These are phyloP conservation scores for Neoascia interrupta DNA, from an alignment of 2,888 invertebrate genomes.

Conservation along the genomic window DNA sequence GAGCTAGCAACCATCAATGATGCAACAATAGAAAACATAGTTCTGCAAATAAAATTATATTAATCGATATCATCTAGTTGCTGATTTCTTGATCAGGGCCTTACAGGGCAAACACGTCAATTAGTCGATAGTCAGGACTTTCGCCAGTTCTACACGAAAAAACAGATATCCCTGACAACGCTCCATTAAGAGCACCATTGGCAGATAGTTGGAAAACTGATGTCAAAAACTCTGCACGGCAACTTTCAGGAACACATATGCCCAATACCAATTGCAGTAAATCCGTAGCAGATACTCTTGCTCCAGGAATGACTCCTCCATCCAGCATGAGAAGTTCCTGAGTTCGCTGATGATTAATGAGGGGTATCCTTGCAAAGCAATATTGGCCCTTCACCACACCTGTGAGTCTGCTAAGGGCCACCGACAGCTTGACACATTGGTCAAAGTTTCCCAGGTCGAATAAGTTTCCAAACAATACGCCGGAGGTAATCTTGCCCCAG, in stretches of 20 bases:
- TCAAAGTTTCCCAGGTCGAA: slow-evolving; percentile 74
- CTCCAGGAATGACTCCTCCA: too few species aligned
- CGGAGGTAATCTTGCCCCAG: slow-evolving; percentile 74
- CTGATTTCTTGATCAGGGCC: slow-evolving; percentile 4
- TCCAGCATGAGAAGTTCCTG: too few species aligned
- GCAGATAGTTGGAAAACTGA: slow-evolving; percentile 21
- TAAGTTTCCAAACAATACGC: slow-evolving; percentile 73
- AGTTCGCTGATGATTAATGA: too few species aligned
- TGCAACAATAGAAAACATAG: slow-evolving; percentile 18
- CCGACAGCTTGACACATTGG: slow-evolving; percentile 71
- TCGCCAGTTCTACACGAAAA: slow-evolving; percentile 12
- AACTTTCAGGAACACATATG: slow-evolving; percentile 49
- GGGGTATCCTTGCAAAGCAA: slow-evolving; percentile 69
- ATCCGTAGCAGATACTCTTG: neutral
- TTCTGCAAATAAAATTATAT: too few species aligned
- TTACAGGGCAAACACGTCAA: slow-evolving; percentile 52
- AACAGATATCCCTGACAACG: slow-evolving; percentile 22
- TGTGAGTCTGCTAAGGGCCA: neutral
- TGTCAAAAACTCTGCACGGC: slow-evolving; percentile 15
- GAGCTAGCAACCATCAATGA: slow-evolving; percentile 15
- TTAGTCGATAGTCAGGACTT: slow-evolving; percentile 12
- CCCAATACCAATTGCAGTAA: slow-evolving; percentile 23
- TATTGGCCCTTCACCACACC: slow-evolving; percentile 73
- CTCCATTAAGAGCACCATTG: neutral
- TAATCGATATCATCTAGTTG: neutral